A percentile compares a stretch with the other conserved stretches of the same genome.
phyloP scores from a whole-genome alignment of 1,140 invertebrate species.

The Vollenhovia emeryi region DNA sequence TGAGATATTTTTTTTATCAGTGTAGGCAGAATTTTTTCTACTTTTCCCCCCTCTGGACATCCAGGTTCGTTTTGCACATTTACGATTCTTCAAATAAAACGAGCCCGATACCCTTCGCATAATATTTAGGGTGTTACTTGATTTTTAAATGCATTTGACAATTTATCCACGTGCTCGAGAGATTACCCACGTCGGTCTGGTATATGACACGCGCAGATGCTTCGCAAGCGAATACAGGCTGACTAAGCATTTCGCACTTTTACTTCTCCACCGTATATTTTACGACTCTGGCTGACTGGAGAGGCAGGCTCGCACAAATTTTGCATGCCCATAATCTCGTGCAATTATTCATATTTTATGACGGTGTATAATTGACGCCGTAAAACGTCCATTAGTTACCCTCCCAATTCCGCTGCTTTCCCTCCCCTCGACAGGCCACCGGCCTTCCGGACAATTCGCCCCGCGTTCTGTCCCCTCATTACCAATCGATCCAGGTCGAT shows the following conservation, averaged over 20 bases:
- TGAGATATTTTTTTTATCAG: too few species aligned
- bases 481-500: conserved; percentile 61
- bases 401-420: conserved; percentile 66
- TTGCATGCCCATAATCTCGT: conserved; percentile 74
- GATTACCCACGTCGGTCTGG: not conserved
- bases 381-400: conserved; percentile 82
- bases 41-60: not conserved
- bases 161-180: not conserved
- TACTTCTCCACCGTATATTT: conserved; percentile 64
- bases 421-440: conserved; percentile 27
- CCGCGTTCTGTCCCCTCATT: not conserved
- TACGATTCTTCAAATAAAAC: not conserved
- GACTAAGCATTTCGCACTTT: conserved; percentile 54
- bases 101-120: not conserved
- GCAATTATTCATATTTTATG: conserved; percentile 83
- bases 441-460: conserved; percentile 58
- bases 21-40: not conserved
- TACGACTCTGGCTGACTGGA: conserved; percentile 55
- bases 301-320: conserved; percentile 68
- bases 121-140: not conserved
- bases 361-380: conserved; percentile 80
- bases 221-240: not conserved
- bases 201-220: conserved; percentile 15
- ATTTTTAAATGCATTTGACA: not conserved
- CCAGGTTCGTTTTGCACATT: not conserved